A percentile compares a stretch with the other conserved stretches of the same genome.
phyloP scores from a whole-genome alignment of 2,888 invertebrate genomes.

The Trachelus troglodyta region DNA sequence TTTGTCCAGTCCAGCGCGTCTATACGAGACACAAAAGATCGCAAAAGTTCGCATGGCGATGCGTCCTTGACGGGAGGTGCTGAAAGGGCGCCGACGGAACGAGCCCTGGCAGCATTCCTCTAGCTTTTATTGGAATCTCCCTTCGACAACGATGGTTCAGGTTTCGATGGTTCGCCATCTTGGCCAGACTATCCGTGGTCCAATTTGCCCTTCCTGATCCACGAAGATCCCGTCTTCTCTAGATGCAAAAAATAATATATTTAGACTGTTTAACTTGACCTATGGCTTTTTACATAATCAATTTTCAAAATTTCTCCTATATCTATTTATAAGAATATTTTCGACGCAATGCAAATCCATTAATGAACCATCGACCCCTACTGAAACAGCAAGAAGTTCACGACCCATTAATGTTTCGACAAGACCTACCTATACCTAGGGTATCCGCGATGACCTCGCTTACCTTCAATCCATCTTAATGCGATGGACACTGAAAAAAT shows the following conservation, averaged over 20 bases:
- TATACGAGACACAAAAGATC: background rate
- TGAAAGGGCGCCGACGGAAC: slow-evolving; percentile 32
- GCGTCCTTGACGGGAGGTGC: background rate
- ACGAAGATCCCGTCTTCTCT: background rate
- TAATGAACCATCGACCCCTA: too few relatives aligned
- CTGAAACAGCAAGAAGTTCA: too few relatives aligned
- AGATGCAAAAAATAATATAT: background rate
- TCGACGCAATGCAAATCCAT: background rate
- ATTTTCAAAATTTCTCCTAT: background rate
- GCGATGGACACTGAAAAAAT: background rate
- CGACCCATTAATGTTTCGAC: too few relatives aligned
- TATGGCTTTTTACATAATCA: background rate
- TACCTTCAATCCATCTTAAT: background rate
- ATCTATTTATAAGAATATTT: background rate
- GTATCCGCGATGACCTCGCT: background rate
- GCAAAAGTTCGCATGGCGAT: background rate
- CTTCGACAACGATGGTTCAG: slow-evolving; percentile 37
- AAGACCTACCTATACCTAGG: background rate
- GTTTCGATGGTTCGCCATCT: slow-evolving; percentile 31
- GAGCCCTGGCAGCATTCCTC: slow-evolving; percentile 48
- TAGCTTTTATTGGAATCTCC: slow-evolving; percentile 50
- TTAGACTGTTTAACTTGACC: background rate
- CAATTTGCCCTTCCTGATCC: slow-evolving; percentile 23
- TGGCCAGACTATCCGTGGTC: slow-evolving; percentile 19
- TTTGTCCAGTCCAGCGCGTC: background rate